Conservation (phyloP, 2,113 vertebrate species). For the Dinomys branickii region DNA sequence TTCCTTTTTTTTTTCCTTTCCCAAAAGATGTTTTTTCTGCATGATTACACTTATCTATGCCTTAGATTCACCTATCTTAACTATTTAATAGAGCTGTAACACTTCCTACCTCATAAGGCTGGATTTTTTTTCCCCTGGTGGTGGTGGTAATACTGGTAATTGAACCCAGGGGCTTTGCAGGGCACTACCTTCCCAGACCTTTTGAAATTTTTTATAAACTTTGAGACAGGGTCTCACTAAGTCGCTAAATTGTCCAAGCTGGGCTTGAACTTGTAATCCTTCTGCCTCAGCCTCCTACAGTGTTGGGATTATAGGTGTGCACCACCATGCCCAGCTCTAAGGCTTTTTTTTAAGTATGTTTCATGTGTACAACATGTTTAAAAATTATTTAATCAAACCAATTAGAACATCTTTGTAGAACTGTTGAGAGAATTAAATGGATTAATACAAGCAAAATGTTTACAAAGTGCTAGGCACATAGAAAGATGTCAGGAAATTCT, state of each 20-base stretch:
- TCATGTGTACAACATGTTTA: background rate
- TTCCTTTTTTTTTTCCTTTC: background rate
- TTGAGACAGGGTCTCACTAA: background rate
- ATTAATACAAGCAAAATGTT: background rate
- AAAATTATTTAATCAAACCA: background rate
- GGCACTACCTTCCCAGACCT: too few species aligned
- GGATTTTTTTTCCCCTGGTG: background rate
- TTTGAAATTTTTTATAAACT: background rate
- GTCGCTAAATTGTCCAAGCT: background rate
- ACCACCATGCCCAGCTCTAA: background rate
- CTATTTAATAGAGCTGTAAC: background rate
- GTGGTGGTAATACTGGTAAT: background rate
- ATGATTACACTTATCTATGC: background rate
- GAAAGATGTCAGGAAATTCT: constrained; percentile 16
- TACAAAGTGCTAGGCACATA: background rate
- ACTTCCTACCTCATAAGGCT: background rate
- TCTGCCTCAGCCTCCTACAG: background rate
- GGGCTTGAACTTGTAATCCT: background rate
- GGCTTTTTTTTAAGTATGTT: background rate
- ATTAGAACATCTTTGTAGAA: background rate
- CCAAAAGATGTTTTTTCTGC: background rate
- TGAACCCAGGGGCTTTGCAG: background rate
- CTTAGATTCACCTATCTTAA: background rate
- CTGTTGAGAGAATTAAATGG: constrained; percentile 12
- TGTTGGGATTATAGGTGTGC: background rate